phyloP scores from a whole-genome alignment of 2,888 invertebrate genomes.

The Neoaliturus tenellus region DNA sequence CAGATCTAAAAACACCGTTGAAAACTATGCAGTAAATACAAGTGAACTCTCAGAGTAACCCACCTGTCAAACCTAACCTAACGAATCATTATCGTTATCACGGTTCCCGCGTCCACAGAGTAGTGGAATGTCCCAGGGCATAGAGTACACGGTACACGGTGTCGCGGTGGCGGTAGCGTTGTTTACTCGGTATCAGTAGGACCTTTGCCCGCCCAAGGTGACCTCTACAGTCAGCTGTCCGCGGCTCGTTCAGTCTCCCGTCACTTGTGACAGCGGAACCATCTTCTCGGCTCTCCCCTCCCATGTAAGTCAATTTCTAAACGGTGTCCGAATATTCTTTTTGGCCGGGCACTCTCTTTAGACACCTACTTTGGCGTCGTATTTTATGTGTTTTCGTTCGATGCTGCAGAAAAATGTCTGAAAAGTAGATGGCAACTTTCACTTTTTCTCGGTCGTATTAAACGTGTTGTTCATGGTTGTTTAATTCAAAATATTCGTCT shows the following conservation, averaged over 20 bases:
- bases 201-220: slow-evolving; percentile 22
- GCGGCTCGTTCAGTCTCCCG: slow-evolving; percentile 5
- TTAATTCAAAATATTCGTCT: too few species aligned
- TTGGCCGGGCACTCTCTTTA: not conserved
- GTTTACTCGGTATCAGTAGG: slow-evolving; percentile 16
- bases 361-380: too few species aligned
- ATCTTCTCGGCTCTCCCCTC: not conserved
- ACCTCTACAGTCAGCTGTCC: not conserved
- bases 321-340: not conserved
- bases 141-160: not conserved
- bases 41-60: too few species aligned
- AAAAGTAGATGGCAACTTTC: too few species aligned
- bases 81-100: not conserved
- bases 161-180: not conserved
- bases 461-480: too few species aligned
- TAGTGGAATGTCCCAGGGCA: not conserved
- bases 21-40: too few species aligned
- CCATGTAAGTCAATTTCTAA: not conserved
- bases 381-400: too few species aligned
- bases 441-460: too few species aligned
- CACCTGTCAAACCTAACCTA: not conserved
- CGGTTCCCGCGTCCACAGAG: not conserved
- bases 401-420: too few species aligned
- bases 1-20: too few species aligned
- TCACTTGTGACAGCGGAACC: not conserved